These are phyloP conservation scores for Augochlora pura DNA, from an alignment of 1,140 invertebrate species.

Conservation along the genomic window DNA sequence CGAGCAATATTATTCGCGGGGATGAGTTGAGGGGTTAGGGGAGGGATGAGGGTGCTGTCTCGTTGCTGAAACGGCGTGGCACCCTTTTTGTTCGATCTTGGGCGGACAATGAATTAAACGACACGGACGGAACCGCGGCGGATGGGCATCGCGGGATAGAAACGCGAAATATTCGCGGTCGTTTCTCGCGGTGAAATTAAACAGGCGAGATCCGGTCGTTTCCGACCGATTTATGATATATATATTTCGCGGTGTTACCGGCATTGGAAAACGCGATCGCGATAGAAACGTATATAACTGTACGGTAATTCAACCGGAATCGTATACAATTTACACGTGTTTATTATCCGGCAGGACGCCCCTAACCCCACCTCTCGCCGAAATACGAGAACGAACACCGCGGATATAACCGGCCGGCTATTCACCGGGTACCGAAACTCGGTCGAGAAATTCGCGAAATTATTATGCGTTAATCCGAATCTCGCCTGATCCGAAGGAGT, in stretches of 20 bases:
- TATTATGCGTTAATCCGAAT: neutral
- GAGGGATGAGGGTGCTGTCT: too few relatives aligned
- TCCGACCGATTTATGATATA: neutral
- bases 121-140: too few relatives aligned
- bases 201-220: neutral
- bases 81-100: neutral
- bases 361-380: too few relatives aligned
- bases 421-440: neutral
- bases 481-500: neutral
- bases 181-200: neutral
- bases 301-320: neutral
- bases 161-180: too few relatives aligned
- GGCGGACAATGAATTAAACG: constrained; percentile 5
- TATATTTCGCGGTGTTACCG: neutral
- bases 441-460: constrained; percentile 1
- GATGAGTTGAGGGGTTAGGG: too few relatives aligned
- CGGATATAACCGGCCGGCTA: neutral
- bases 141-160: too few relatives aligned
- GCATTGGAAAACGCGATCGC: neutral
- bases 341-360: too few relatives aligned
- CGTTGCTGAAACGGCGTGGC: too few relatives aligned
- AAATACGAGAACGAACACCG: neutral
- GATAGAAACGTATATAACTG: constrained; percentile 1
- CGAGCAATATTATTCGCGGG: neutral
- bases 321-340: neutral